Base-by-base conservation (phyloP, 2,888 invertebrate genomes). In the Thumatha senex region DNA sequence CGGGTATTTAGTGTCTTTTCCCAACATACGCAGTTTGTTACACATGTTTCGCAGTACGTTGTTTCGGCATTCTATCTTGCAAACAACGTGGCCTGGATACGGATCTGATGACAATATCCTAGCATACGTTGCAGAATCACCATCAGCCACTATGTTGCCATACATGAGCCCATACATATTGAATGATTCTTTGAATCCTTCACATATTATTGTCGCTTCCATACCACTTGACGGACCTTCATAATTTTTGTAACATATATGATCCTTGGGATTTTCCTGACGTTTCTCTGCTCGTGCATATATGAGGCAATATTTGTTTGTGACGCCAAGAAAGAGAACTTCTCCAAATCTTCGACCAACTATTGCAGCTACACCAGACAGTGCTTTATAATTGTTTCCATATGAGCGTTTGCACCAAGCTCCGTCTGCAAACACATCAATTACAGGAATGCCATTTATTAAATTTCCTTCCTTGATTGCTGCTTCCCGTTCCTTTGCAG, bases 391-490 rank as follows among this genome's bases (percentile, higher is more conserved):
- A 14, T 61, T 61, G 31, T 11, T 31, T 2, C 11, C 11, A 11
- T 31, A 31, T 11, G 31, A 31, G 9, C 59, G 36, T 39, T 53
- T 57, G 35, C 40, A 46, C 47, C 56, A 59, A 33, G 53, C 51
- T 1, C 53, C 57, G 45, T 62, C 54, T 30, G 38, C 55, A 33
- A 51, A 36, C 9, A 56, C 58, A 24, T 53, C 48, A 46, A 56
- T 54, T n/a, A 56, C 48, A n/a, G 51, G 33, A 14, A 54, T 39
- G 11, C 51, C 54, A 5, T 38, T 39, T 33, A 44, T 51, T 0
- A 56, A 45, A 12, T 3, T 14, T 43, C 56, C 56, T 45, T 53
- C 50, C 24, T 46, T 45, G n/a, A 53, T 47, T 24, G 50, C 53
- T 30, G 35, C 40, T 29, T 30, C 35, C 31, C 47, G 29, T 36